These are phyloP conservation scores for Napeogenes inachia DNA, from an alignment of 2,888 invertebrate species.

Conservation along the genomic window DNA sequence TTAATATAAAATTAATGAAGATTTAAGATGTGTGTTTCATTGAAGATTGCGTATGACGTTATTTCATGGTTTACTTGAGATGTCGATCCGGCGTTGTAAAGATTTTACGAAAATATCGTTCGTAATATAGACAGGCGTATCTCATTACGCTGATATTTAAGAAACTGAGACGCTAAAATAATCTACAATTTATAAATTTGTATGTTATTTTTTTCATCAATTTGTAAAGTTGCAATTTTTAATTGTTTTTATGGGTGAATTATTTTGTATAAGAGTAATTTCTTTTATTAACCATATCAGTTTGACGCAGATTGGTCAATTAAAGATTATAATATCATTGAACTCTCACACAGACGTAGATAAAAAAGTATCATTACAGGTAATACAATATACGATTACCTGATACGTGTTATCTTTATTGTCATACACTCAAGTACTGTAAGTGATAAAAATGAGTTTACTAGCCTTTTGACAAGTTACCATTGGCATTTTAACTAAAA, in stretches of 20 bases:
- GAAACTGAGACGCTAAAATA: neutral
- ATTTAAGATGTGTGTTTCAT: slow-evolving; percentile 25
- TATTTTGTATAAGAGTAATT: slow-evolving; percentile 5
- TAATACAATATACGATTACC: slow-evolving; percentile 54
- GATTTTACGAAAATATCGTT: slow-evolving; percentile 65
- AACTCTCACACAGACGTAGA: slow-evolving; percentile 36
- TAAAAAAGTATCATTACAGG: slow-evolving; percentile 39
- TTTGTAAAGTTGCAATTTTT: neutral
- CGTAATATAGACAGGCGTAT: slow-evolving; percentile 57
- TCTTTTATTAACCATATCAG: slow-evolving; percentile 39
- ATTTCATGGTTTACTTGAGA: slow-evolving; percentile 60
- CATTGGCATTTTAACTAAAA: no score
- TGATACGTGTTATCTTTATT: slow-evolving; percentile 61
- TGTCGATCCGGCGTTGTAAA: slow-evolving; percentile 43
- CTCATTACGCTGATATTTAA: slow-evolving; percentile 47
- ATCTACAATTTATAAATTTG: no score
- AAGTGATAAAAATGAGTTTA: slow-evolving; percentile 64
- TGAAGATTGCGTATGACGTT: slow-evolving; percentile 30
- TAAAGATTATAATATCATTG: slow-evolving; percentile 57
- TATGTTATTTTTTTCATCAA: no score
- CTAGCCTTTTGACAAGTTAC: slow-evolving; percentile 43
- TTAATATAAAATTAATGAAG: slow-evolving; percentile 16
- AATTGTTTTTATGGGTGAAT: no score
- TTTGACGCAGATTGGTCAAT: slow-evolving; percentile 43
- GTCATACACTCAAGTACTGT: slow-evolving; percentile 55